Base-by-base conservation (phyloP, 2,113 vertebrate genomes). In the Antennarius striatus region DNA sequence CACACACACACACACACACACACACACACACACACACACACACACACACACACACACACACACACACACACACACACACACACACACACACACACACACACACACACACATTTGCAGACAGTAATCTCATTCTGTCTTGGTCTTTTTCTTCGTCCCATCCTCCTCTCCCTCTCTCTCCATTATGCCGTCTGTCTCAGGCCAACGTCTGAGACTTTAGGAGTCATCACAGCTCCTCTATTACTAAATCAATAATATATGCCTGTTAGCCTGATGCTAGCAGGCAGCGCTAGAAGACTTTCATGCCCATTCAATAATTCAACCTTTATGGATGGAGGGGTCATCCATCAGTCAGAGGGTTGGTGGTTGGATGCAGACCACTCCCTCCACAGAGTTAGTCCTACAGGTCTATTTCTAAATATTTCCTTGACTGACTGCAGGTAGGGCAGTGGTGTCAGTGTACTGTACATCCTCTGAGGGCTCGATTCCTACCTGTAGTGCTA, bases 171-270 rank as follows among this genome's bases (percentile, higher is more conserved):
- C 14, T 46, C 4, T 51, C 61, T 52, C 62, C 67, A 60, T 67
- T 83, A 62, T 67, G 68, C 69, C 48, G 61, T 82, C 68, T 80
- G 76, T 52, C 76, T 85, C 82, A 83, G 63, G 71, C 60, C 53
- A 65, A 55, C 28, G 54, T 88, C 68, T 79, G 76, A 60, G 58
- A 81, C 84, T 84, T 82, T 85, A 76, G 71, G 70, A 82, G 67
- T 61, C 80, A 50, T 71, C 81, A 79, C 65, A 76, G 72, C 54
- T 58, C 48, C n/a, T 47, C 63, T 81, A 87, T 87, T 73, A 85
- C 64, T 71, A 70, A 83, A 90, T 90, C 87, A 73, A 90, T 90
- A 83, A 22, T 22, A 22, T 22, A 22, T 22, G 22, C 22, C 22
- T 22, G 22, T 22, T 22, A 22, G 22, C 22, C 22, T 22, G 22